A percentile compares a stretch with the other conserved stretches of the same genome.
phyloP scores from a whole-genome alignment of 2,888 invertebrate species.

The Zaprionus lineosus region DNA sequence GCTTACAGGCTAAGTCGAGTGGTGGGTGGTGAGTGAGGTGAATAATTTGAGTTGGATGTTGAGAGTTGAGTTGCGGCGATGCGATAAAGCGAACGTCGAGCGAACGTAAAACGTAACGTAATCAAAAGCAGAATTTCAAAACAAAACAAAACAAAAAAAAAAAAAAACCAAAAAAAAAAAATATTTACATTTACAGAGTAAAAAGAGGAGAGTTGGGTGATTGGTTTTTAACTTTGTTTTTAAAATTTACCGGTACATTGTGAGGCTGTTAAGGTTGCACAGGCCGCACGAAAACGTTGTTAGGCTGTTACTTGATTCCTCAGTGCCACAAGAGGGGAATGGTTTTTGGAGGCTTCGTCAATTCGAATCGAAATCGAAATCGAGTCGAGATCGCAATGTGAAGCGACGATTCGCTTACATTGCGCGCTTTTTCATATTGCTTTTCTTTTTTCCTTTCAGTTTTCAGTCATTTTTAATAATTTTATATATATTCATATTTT shows the following conservation, averaged over 20 bases:
- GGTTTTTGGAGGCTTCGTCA: background rate
- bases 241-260: constrained; percentile 75
- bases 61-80: constrained; percentile 12
- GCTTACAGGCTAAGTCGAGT: constrained; percentile 30
- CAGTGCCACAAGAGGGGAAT: constrained; percentile 41
- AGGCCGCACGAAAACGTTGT: constrained; percentile 77
- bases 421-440: constrained; percentile 35
- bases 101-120: too few species aligned
- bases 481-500: too few species aligned
- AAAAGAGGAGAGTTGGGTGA: constrained; percentile 3
- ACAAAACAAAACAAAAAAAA: background rate
- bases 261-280: constrained; percentile 73
- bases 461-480: too few species aligned
- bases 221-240: constrained; percentile 7
- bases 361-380: constrained; percentile 13
- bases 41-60: constrained; percentile 3
- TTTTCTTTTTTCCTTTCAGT: background rate
- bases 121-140: too few species aligned
- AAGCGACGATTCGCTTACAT: background rate
- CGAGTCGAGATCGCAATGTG: constrained; percentile 10
- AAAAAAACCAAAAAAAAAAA: constrained; percentile 14
- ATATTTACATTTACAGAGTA: background rate
- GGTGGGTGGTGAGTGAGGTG: background rate
- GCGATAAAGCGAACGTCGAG: constrained; percentile 7
- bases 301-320: constrained; percentile 64